Conservation (phyloP, 2,797 vertebrate species). For the Mastacembelus armatus region DNA sequence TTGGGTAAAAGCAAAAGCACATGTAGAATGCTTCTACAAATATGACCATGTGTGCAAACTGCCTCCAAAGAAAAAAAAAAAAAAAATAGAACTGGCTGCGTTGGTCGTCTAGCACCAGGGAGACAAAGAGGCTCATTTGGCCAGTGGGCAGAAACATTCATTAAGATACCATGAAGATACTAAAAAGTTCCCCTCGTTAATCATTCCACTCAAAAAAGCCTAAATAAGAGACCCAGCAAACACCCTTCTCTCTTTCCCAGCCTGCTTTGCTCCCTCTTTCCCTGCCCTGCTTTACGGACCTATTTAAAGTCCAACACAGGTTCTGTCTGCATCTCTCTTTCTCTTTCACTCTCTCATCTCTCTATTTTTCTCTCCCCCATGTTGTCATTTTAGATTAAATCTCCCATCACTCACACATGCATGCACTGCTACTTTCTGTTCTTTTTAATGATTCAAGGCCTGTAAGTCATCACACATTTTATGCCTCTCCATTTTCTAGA, state of each 20-base stretch:
- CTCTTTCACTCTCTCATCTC: constrained; percentile 23
- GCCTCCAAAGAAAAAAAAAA: background rate
- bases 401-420: constrained; percentile 47
- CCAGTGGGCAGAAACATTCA: constrained; percentile 72
- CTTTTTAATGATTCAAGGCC: constrained; percentile 69
- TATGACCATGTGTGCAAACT: constrained; percentile 17
- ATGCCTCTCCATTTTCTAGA: constrained; percentile 21
- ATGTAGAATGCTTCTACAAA: constrained; percentile 6
- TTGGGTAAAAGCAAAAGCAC: constrained; percentile 1
- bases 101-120: constrained; percentile 7
- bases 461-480: constrained; percentile 58
- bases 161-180: constrained; percentile 84
- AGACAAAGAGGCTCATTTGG: constrained; percentile 55
- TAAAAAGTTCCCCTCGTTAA: constrained; percentile 72
- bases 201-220: constrained; percentile 74
- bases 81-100: background rate
- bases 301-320: constrained; percentile 60
- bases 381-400: constrained; percentile 73
- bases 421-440: constrained; percentile 46
- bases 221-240: constrained; percentile 49
- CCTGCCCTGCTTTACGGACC: constrained; percentile 57
- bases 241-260: constrained; percentile 43
- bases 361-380: constrained; percentile 27
- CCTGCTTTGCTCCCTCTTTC: constrained; percentile 30
- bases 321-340: constrained; percentile 36